Evolutionary conservation across 2,113 vertebrate genomes (phyloP), one percentile per base, ranked within the genome.

Genomic region (cat (Felis catus)): DNA sequence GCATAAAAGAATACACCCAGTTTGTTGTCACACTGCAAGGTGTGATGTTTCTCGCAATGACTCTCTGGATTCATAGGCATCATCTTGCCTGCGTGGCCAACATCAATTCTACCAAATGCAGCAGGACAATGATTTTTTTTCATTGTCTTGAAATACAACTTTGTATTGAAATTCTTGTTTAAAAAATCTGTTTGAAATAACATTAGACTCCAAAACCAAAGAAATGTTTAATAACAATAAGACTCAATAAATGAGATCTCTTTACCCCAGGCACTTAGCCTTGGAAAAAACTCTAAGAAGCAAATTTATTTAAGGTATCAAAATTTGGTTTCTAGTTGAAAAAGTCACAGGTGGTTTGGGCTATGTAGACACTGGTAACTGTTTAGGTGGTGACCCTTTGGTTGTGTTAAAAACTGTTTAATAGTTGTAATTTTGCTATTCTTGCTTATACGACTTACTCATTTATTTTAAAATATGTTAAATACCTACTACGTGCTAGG

Each of bases 91-190:
- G 0, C 2, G 7, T 31, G 33, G 41, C 65, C n/a, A 83, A 18
- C 8, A 66, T 48, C 39, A 87, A 45, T 95, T 81, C 51, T 63
- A 58, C 78, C 81, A 36, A 86, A 83, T 31, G 31, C 15, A 36
- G 13, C 0, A 14, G 61, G 31, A 25, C 12, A 74, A 31, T 18
- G 48, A 68, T 51, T 25, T 66, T 76, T 76, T 71, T 55, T 68
- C 85, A 63, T 39, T 27, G 5, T 48, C 51, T 78, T 55, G 18
- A 80, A 73, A 65, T 65, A 48, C 1, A 10, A 31, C 39, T 88
- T 95, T 51, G 31, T 74, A 51, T 48, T 63, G 68, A 93, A 90
- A 88, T 74, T 80, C 48, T 93, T 88, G 11, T 80, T 92, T 71
- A 48, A 85, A 83, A 91, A 36, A n/a, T 39, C 19, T 70, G 0